Percentiles rank a stretch among this genome's conserved stretches.
These are phyloP conservation scores for Gavia stellata DNA, from an alignment of 2,113 vertebrate species.

Conservation along the genomic window DNA sequence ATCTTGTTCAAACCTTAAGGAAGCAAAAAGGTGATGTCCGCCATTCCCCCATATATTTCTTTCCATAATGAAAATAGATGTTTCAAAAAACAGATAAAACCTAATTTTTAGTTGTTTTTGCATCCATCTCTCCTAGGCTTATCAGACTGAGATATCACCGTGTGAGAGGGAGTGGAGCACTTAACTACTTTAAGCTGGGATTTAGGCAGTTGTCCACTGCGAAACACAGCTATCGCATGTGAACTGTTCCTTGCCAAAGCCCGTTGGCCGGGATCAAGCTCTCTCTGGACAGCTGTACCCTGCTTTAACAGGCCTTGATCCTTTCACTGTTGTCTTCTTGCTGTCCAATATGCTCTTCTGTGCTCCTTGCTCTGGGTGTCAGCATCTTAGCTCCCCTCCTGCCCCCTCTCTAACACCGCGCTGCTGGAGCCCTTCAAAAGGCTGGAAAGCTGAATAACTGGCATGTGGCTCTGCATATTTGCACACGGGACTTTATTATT, in stretches of 20 bases:
- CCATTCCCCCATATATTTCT: background rate
- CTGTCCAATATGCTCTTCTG: background rate
- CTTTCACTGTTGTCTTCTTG: constrained; percentile 40
- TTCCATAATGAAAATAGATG: background rate
- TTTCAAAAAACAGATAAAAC: background rate
- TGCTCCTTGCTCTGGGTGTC: background rate
- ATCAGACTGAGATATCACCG: background rate
- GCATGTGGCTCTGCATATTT: background rate
- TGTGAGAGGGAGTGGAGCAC: background rate
- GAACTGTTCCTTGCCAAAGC: constrained; percentile 44
- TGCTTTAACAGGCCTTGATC: constrained; percentile 41
- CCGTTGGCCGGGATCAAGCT: constrained; percentile 34
- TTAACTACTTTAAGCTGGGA: constrained; percentile 59
- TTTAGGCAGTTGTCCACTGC: constrained; percentile 54
- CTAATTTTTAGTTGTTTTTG: background rate
- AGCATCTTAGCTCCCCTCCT: background rate
- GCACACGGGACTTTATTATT: background rate
- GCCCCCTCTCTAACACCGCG: background rate
- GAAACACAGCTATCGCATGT: constrained; percentile 48
- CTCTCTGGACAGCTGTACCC: constrained; percentile 44
- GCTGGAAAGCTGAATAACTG: background rate
- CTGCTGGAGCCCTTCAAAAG: background rate
- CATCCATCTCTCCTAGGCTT: background rate
- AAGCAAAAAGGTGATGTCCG: background rate
- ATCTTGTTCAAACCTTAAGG: background rate